These are phyloP conservation scores for Xiphydria camelus DNA, from an alignment of 2,888 invertebrate species.

Conservation along the genomic window DNA sequence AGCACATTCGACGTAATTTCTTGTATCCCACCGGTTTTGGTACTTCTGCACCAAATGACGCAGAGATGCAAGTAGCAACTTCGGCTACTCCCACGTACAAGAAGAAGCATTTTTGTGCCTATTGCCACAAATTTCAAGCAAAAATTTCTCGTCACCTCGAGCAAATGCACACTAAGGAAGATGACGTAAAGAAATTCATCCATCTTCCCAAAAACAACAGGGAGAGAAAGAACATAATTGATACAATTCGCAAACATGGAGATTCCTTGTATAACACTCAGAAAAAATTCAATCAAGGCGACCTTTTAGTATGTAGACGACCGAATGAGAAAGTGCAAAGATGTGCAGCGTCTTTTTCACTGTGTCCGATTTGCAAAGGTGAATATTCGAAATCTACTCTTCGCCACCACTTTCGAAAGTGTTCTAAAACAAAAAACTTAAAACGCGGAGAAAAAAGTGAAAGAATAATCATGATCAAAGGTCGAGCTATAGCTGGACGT, in stretches of 20 bases:
- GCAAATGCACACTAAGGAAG: slow-evolving; percentile 9
- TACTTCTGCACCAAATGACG: slow-evolving; percentile 5
- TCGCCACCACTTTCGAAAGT: slow-evolving; percentile 20
- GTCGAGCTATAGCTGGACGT: slow-evolving; percentile 13
- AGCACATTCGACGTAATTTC: too few species aligned
- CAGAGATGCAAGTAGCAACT: neutral
- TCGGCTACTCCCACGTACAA: too few species aligned
- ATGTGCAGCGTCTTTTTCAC: slow-evolving; percentile 12
- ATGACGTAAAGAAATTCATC: slow-evolving; percentile 18
- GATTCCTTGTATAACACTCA: slow-evolving; percentile 14
- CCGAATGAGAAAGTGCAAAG: slow-evolving; percentile 12
- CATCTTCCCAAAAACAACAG: slow-evolving; percentile 5
- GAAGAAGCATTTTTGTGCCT: slow-evolving; percentile 21
- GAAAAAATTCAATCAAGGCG: slow-evolving; percentile 10
- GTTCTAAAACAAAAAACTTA: too few species aligned
- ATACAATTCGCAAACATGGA: slow-evolving; percentile 14
- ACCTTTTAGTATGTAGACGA: slow-evolving; percentile 16
- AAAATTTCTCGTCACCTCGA: slow-evolving; percentile 22
- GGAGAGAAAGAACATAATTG: slow-evolving; percentile 14
- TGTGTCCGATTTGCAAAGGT: slow-evolving; percentile 17
- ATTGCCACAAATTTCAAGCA: slow-evolving; percentile 15
- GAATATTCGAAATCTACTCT: slow-evolving; percentile 13
- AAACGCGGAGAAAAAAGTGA: slow-evolving; percentile 6
- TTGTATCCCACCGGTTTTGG: too few species aligned
- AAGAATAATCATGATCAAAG: slow-evolving; percentile 16